Evolutionary conservation across 2,888 invertebrate genomes (phyloP), one percentile per base, ranked within the genome.

Genomic region (Gari tellinella): DNA sequence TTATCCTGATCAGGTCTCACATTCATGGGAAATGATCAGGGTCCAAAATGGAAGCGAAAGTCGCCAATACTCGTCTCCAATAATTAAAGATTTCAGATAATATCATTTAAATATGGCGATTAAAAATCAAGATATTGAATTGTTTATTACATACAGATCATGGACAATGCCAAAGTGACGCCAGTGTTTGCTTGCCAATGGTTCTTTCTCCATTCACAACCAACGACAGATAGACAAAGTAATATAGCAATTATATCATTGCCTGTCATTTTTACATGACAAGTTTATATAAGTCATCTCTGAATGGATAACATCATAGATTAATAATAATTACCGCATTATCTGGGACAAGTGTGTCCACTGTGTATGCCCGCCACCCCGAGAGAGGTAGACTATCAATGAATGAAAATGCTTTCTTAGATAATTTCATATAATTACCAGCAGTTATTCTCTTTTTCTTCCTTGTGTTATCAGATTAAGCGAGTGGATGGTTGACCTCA

Each of bases 281-380:
- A 51, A 17, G 25, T 51, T 51, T 25, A 51, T 51, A 26, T 31
- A 23, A 17, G 17, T 15, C 51, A 23, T 51, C 51, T 26, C n/a
- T 26, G 23, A 7, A 2, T 26, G 15, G 51, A 51, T 51, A 25
- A 8, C 4, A 26, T 25, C 31, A 25, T 15, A 51, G 7, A 51
- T 51, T 51, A 51, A 51, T 26, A 51, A 23, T 31, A 31, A 51
- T 51, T 51, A 26, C 25, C 25, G 25, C 17, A 51, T 23, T 51
- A 51, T 26, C 26, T 4, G 31, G 31, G 31, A 4, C 31, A 31
- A 31, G 5, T 31, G n/a, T 31, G 10, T 10, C 31, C 31, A 31
- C 4, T 31, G 31, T 31, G 10, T 31, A 31, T 31, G 5, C 4
- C 31, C 31, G 31, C 31, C 31, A 31, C 31, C 31, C 31, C 31